Conservation (phyloP, 2,888 invertebrate species). For the Metalampra italica region DNA sequence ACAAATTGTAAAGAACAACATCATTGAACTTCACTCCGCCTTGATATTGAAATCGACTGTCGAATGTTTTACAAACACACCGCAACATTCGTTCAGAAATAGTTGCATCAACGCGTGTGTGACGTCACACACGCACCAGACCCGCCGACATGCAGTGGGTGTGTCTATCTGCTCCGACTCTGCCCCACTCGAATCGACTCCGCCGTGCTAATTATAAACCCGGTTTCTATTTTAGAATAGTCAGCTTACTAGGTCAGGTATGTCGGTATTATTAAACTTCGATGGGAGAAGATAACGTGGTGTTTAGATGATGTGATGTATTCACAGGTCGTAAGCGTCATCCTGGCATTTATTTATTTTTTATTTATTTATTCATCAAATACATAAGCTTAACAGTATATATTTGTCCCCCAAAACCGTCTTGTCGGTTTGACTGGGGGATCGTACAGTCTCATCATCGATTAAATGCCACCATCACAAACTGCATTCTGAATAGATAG, state of each 20-base stretch:
- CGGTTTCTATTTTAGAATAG: conserved; percentile 33
- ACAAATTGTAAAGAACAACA: too few relatives aligned
- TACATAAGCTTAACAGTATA: too few relatives aligned
- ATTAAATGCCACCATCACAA: too few relatives aligned
- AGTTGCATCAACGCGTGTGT: conserved; percentile 23
- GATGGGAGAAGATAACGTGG: not conserved
- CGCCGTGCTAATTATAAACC: conserved; percentile 42
- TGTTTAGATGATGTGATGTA: not conserved
- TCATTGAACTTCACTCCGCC: too few relatives aligned
- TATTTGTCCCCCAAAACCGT: too few relatives aligned
- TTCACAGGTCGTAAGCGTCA: too few relatives aligned
- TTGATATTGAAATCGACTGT: too few relatives aligned
- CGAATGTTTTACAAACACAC: not conserved
- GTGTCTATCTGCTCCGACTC: conserved; percentile 46
- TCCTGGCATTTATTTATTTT: too few relatives aligned
- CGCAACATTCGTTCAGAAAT: conserved; percentile 19
- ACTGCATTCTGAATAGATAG: too few relatives aligned
- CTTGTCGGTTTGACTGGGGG: too few relatives aligned
- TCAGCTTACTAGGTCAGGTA: conserved; percentile 17
- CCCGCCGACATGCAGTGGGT: conserved; percentile 37
- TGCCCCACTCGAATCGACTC: not conserved
- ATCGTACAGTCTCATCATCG: too few relatives aligned
- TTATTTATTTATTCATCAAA: too few relatives aligned
- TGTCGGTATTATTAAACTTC: not conserved
- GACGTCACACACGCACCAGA: conserved; percentile 37